These are phyloP conservation scores for Acronicta alni DNA, from an alignment of 2,888 invertebrate species.

Conservation along the genomic window DNA sequence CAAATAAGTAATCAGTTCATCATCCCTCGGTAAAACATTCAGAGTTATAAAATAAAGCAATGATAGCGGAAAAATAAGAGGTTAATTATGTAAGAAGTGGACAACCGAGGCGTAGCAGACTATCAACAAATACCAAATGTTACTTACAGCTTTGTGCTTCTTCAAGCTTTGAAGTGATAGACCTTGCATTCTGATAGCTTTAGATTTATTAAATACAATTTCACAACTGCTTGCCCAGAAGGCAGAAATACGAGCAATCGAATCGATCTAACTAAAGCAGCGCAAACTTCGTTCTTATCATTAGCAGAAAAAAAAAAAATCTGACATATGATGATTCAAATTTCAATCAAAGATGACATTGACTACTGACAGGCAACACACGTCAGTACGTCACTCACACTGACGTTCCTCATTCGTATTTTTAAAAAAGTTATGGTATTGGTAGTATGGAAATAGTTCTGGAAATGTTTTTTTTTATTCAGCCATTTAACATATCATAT, in stretches of 20 bases:
- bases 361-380: too few relatives aligned
- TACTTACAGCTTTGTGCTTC: constrained; percentile 94
- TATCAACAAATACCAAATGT: constrained; percentile 29
- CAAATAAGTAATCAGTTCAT: neutral
- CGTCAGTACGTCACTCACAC: too few relatives aligned
- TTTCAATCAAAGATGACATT: too few relatives aligned
- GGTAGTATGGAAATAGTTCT: too few relatives aligned
- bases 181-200: constrained; percentile 91
- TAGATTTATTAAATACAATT: constrained; percentile 14
- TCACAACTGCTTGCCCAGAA: constrained; percentile 27
- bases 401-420: too few relatives aligned
- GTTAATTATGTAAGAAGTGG: constrained; percentile 85
- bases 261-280: neutral
- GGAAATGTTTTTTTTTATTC: too few relatives aligned
- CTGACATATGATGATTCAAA: constrained; percentile 12
- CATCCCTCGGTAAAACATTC: neutral
- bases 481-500: too few relatives aligned
- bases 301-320: constrained; percentile 36
- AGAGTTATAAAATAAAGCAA: constrained; percentile 9
- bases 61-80: constrained; percentile 60
- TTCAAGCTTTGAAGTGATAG: constrained; percentile 91
- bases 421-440: too few relatives aligned
- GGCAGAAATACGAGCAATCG: constrained; percentile 28
- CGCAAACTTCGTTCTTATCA: neutral
- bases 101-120: constrained; percentile 50